These are phyloP conservation scores for Psix sp. DNA, from an alignment of 1,140 invertebrate species.

Conservation along the genomic window DNA sequence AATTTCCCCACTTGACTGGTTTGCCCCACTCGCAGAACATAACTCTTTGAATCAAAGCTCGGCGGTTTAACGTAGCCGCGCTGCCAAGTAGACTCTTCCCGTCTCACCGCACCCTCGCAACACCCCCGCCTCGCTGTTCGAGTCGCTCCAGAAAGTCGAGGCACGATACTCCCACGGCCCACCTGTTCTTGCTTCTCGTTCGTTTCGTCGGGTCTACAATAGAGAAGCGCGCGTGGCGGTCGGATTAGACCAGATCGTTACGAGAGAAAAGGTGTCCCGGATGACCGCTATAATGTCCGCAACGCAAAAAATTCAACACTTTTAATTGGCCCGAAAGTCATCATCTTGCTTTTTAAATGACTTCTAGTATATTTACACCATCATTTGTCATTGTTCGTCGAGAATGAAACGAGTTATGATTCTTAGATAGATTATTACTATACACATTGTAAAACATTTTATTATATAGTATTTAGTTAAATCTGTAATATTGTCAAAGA, in stretches of 20 bases:
- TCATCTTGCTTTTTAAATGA: too few relatives aligned
- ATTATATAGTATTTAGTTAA: too few relatives aligned
- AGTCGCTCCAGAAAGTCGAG: slow-evolving; percentile 37
- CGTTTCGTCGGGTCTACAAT: slow-evolving; percentile 54
- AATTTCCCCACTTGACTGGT: slow-evolving; percentile 23
- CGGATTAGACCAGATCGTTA: slow-evolving; percentile 41
- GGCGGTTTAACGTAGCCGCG: slow-evolving; percentile 20
- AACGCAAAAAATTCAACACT: slow-evolving; percentile 23
- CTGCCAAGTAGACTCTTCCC: slow-evolving; percentile 14
- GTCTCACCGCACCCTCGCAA: slow-evolving; percentile 6
- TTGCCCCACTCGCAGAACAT: not conserved
- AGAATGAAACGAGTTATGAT: too few relatives aligned
- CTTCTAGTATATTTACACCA: too few relatives aligned
- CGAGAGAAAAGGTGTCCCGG: slow-evolving; percentile 33
- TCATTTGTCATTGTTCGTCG: too few relatives aligned
- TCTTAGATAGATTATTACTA: too few relatives aligned
- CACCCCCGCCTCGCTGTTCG: slow-evolving; percentile 33
- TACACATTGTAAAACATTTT: too few relatives aligned
- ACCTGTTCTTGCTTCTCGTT: slow-evolving; percentile 65
- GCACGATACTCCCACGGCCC: slow-evolving; percentile 65
- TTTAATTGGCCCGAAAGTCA: slow-evolving; percentile 29
- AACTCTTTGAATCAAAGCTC: slow-evolving; percentile 18
- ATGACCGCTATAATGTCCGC: slow-evolving; percentile 20
- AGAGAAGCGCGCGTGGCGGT: slow-evolving; percentile 41
- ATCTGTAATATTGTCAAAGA: too few relatives aligned